Evolutionary conservation across 1,140 invertebrate genomes (phyloP).

Genomic region (Drosophila bocqueti): DNA sequence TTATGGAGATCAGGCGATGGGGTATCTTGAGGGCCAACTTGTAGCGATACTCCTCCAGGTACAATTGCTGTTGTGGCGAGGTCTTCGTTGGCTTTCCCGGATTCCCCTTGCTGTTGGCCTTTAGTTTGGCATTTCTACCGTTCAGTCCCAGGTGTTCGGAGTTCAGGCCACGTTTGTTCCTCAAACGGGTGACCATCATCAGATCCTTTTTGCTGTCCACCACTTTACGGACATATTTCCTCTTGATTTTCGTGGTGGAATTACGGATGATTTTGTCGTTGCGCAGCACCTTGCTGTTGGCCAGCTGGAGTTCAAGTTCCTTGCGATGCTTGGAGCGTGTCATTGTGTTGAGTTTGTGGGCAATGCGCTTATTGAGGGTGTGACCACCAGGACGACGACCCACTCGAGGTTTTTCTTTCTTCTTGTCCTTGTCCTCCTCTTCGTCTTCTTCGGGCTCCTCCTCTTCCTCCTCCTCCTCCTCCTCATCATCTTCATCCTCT

Average conservation of each 20-base stretch:
- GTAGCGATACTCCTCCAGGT: slow-evolving; percentile 90
- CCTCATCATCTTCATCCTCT: slow-evolving; percentile 8
- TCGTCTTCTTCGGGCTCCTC: slow-evolving; percentile 7
- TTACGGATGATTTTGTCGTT: slow-evolving; percentile 84
- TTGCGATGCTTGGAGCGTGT: slow-evolving; percentile 81
- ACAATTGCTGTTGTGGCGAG: slow-evolving; percentile 61
- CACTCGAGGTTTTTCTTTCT: slow-evolving; percentile 24
- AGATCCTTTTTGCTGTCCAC: slow-evolving; percentile 68
- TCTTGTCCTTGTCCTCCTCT: not conserved
- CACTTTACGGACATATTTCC: slow-evolving; percentile 76
- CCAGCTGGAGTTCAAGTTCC: slow-evolving; percentile 78
- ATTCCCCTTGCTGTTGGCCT: slow-evolving; percentile 22
- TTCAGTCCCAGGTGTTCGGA: slow-evolving; percentile 39
- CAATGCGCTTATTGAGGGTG: slow-evolving; percentile 52
- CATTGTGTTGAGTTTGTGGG: slow-evolving; percentile 77
- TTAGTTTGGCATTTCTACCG: slow-evolving; percentile 47
- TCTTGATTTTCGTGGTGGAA: slow-evolving; percentile 76
- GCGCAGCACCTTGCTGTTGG: slow-evolving; percentile 82
- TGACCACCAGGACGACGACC: slow-evolving; percentile 12
- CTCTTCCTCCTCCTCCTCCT: slow-evolving; percentile 4
- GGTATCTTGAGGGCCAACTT: slow-evolving; percentile 93
- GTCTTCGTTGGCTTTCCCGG: slow-evolving; percentile 27
- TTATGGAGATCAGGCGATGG: slow-evolving; percentile 90
- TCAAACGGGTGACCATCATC: slow-evolving; percentile 59
- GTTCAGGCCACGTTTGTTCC: slow-evolving; percentile 54